These are phyloP conservation scores for Furcula furcula DNA, from an alignment of 2,888 invertebrate genomes.

Conservation along the genomic window DNA sequence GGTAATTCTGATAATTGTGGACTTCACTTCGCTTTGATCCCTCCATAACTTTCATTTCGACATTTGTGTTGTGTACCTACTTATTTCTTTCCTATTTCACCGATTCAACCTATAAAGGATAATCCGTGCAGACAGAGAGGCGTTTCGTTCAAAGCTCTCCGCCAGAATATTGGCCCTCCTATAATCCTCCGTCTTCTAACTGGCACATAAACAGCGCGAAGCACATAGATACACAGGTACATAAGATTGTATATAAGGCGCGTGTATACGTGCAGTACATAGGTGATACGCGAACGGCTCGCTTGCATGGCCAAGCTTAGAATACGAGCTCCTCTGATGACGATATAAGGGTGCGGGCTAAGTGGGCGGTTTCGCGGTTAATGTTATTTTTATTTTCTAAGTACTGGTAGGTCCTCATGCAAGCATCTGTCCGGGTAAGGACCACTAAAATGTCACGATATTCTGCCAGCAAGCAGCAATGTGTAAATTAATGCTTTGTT, in stretches of 20 bases:
- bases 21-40: too few species aligned
- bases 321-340: slow-evolving; percentile 66
- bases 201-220: slow-evolving; percentile 18
- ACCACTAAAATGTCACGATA: too few species aligned
- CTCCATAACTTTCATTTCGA: too few species aligned
- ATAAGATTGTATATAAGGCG: slow-evolving; percentile 30
- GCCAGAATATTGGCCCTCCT: neutral
- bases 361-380: slow-evolving; percentile 8
- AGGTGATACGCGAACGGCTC: slow-evolving; percentile 53
- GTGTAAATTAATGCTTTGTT: too few species aligned
- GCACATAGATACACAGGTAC: slow-evolving; percentile 17
- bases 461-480: too few species aligned
- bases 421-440: too few species aligned
- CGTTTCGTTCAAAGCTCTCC: neutral
- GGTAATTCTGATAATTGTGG: too few species aligned
- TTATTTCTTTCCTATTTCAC: too few species aligned
- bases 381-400: neutral
- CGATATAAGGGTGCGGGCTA: slow-evolving; percentile 38
- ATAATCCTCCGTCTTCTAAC: slow-evolving; percentile 2
- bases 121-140: neutral
- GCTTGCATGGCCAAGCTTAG: slow-evolving; percentile 61
- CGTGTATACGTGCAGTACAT: slow-evolving; percentile 31
- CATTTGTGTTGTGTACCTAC: too few species aligned
- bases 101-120: too few species aligned
- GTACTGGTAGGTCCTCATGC: neutral